phyloP scores from a whole-genome alignment of 1,140 invertebrate species.

The Cyclargus thomasi region DNA sequence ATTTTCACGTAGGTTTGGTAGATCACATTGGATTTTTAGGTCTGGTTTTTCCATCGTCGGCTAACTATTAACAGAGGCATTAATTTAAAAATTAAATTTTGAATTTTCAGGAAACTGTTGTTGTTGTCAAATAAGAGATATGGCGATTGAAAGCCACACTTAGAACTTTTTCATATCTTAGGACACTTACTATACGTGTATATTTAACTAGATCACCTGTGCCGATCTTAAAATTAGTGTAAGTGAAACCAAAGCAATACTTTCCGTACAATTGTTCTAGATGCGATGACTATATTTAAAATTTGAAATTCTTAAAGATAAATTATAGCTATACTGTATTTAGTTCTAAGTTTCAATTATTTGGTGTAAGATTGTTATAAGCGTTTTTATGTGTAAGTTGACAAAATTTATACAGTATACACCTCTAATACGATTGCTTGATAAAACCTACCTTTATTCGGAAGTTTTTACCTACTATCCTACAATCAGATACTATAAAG shows the following conservation, averaged over 20 bases:
- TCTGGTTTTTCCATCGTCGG: no score
- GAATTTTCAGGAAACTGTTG: no score
- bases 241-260: conserved; percentile 28
- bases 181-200: background rate
- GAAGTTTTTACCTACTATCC: background rate
- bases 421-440: background rate
- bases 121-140: no score
- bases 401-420: conserved; percentile 1
- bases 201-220: background rate
- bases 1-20: no score
- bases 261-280: conserved; percentile 28
- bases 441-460: background rate
- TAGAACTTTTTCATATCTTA: background rate
- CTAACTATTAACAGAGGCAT: no score
- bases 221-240: background rate
- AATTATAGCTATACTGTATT: conserved; percentile 5
- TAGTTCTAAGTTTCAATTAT: conserved; percentile 13
- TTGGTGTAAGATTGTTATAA: conserved; percentile 10
- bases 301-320: conserved; percentile 11
- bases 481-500: no score
- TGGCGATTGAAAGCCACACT: no score
- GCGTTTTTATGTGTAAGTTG: conserved; percentile 3
- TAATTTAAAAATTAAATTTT: no score
- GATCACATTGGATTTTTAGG: no score
- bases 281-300: conserved; percentile 7